A percentile compares a stretch with the other conserved stretches of the same genome.
Conservation (phyloP, 2,888 invertebrate species). For the Ormyrus thymus region DNA sequence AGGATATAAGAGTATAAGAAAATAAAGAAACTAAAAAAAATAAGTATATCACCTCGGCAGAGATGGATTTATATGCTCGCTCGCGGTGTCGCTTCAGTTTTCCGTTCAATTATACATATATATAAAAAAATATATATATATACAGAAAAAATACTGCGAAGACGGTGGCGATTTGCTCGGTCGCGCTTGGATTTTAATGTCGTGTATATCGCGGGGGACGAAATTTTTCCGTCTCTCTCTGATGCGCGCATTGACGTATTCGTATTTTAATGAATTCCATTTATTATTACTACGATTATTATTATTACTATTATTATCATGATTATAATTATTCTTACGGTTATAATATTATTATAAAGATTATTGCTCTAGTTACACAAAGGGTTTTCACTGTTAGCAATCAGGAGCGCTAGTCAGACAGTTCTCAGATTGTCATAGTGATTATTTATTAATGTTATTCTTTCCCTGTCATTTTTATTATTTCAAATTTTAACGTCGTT, state of each 20-base stretch:
- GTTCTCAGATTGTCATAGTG: constrained; percentile 40
- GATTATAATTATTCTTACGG: constrained; percentile 44
- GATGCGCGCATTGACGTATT: constrained; percentile 40
- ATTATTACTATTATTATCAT: constrained; percentile 20
- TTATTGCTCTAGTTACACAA: constrained; percentile 48
- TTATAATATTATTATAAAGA: constrained; percentile 58
- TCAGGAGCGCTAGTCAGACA: constrained; percentile 49
- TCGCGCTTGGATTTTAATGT: constrained; percentile 50
- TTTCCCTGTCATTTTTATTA: constrained; percentile 51
- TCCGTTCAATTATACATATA: constrained; percentile 54
- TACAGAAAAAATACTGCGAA: constrained; percentile 32
- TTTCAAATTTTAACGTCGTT: constrained; percentile 52
- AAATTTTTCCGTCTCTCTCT: constrained; percentile 23
- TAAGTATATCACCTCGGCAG: constrained; percentile 40
- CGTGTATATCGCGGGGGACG: constrained; percentile 33
- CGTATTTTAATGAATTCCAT: constrained; percentile 48
- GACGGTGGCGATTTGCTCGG: constrained; percentile 36
- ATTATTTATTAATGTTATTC: constrained; percentile 55
- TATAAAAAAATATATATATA: constrained; percentile 46
- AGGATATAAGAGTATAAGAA: constrained; percentile 22
- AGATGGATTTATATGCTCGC: constrained; percentile 47
- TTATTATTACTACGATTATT: constrained; percentile 36
- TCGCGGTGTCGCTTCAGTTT: constrained; percentile 47
- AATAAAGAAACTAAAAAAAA: constrained; percentile 25
- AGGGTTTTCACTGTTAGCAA: constrained; percentile 49